Percentiles rank a stretch among this genome's conserved stretches.
Evolutionary conservation across 2,797 vertebrate species (phyloP).

Genomic region (Sebastolobus alascanus): DNA sequence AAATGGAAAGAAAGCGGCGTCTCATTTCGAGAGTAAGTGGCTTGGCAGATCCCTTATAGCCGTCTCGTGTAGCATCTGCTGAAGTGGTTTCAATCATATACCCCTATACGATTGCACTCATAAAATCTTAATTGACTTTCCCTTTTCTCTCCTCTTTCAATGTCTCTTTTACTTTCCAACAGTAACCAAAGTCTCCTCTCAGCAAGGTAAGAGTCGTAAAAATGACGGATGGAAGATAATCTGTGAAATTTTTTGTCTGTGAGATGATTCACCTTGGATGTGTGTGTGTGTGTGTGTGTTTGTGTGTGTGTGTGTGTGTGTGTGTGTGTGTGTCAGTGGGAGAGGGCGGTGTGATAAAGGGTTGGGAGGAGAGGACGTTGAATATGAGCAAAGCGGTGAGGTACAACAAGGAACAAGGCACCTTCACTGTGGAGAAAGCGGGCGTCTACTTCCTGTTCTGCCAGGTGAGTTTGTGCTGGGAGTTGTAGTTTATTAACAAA

Average conservation of each 20-base stretch:
- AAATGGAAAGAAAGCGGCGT: conserved; percentile 86
- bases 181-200: conserved; percentile 85
- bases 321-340: conserved; percentile 80
- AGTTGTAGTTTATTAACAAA: conserved; percentile 21
- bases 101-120: conserved; percentile 73
- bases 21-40: conserved; percentile 90
- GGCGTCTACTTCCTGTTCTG: conserved; percentile 95
- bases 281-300: conserved; percentile 35
- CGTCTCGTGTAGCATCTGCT: conserved; percentile 80
- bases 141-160: conserved; percentile 57
- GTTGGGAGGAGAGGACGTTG: conserved; percentile 90
- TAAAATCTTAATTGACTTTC: conserved; percentile 78
- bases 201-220: conserved; percentile 83
- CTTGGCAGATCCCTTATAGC: conserved; percentile 77
- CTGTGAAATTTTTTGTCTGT: conserved; percentile 11
- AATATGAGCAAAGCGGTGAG: conserved; percentile 90
- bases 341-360: conserved; percentile 89
- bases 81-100: conserved; percentile 78
- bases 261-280: conserved; percentile 37
- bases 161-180: conserved; percentile 67
- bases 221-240: conserved; percentile 35
- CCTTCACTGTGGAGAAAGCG: conserved; percentile 87
- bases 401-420: conserved; percentile 88
- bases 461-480: conserved; percentile 85
- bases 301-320: conserved; percentile 53